Percentiles rank a stretch among this genome's conserved stretches.
Conservation (phyloP, 2,113 vertebrate species). For the Suricata suricatta region DNA sequence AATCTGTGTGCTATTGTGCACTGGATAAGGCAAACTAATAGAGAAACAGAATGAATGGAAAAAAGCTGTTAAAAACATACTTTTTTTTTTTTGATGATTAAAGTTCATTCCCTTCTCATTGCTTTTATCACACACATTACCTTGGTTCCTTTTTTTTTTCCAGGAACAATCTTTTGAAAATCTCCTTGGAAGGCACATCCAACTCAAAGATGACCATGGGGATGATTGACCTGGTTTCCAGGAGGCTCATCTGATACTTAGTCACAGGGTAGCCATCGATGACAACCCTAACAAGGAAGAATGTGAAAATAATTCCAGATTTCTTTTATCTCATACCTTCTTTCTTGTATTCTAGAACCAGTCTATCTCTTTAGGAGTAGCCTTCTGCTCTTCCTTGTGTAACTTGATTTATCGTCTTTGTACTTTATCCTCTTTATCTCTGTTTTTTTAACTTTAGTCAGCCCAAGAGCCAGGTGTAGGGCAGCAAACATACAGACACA, state of each 20-base stretch:
- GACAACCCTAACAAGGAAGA: constrained; percentile 87
- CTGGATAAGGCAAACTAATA: constrained; percentile 82
- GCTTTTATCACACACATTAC: constrained; percentile 79
- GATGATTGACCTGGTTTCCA: constrained; percentile 89
- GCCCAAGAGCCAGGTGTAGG: not conserved
- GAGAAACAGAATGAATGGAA: not conserved
- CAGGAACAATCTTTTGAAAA: constrained; percentile 89
- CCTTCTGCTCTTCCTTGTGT: not conserved
- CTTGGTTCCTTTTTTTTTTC: constrained; percentile 86
- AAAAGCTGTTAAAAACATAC: not conserved
- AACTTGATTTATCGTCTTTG: not conserved
- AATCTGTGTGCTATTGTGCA: constrained; percentile 90
- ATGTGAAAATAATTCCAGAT: not conserved
- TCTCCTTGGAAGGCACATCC: constrained; percentile 89
- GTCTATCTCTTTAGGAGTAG: not conserved
- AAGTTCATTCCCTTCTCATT: not conserved
- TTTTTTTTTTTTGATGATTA: not conserved
- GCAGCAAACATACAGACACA: not conserved
- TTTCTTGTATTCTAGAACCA: not conserved
- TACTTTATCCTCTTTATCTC: not conserved
- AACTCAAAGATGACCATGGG: constrained; percentile 92
- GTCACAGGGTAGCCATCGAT: constrained; percentile 95
- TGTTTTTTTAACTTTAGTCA: not conserved
- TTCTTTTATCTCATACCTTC: not conserved
- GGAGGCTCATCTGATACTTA: constrained; percentile 87